Evolutionary conservation across 2,888 invertebrate genomes (phyloP).

Genomic region (Amblyjoppa fuscipennis): DNA sequence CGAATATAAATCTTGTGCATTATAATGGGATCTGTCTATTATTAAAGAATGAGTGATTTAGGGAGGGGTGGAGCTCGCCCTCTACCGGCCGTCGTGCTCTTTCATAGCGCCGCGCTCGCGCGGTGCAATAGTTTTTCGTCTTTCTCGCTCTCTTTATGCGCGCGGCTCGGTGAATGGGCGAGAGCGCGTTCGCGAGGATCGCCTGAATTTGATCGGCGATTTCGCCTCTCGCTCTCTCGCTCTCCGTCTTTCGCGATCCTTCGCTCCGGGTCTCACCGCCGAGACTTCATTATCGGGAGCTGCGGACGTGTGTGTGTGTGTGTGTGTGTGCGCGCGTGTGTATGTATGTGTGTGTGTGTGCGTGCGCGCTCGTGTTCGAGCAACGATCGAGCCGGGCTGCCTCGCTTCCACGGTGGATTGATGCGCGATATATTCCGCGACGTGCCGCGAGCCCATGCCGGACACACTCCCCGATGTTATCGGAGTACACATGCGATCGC

Average conservation of each 20-base stretch:
- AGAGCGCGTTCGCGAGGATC: slow-evolving; percentile 74
- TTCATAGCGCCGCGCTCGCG: slow-evolving; percentile 53
- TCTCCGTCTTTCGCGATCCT: slow-evolving; percentile 51
- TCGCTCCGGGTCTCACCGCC: slow-evolving; percentile 42
- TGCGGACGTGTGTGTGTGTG: neutral
- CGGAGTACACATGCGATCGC: slow-evolving; percentile 11
- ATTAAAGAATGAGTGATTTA: slow-evolving; percentile 86
- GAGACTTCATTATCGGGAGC: slow-evolving; percentile 69
- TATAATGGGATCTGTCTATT: slow-evolving; percentile 86
- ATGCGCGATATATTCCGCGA: slow-evolving; percentile 64
- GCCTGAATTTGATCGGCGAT: slow-evolving; percentile 83
- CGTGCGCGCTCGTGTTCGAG: slow-evolving; percentile 3
- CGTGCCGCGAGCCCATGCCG: slow-evolving; percentile 41
- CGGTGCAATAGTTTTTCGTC: slow-evolving; percentile 46
- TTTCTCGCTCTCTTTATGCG: slow-evolving; percentile 27
- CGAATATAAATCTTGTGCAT: slow-evolving; percentile 85
- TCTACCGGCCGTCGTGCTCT: slow-evolving; percentile 67
- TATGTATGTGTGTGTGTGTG: neutral
- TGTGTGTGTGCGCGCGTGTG: neutral
- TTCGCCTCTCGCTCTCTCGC: slow-evolving; percentile 49
- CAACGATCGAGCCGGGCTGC: slow-evolving; percentile 10
- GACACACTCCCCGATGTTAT: slow-evolving; percentile 33
- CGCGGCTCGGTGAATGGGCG: slow-evolving; percentile 76
- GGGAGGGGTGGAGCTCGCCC: slow-evolving; percentile 83
- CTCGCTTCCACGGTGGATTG: slow-evolving; percentile 53